phyloP scores from a whole-genome alignment of 2,797 vertebrate species.

The Acomys russatus region DNA sequence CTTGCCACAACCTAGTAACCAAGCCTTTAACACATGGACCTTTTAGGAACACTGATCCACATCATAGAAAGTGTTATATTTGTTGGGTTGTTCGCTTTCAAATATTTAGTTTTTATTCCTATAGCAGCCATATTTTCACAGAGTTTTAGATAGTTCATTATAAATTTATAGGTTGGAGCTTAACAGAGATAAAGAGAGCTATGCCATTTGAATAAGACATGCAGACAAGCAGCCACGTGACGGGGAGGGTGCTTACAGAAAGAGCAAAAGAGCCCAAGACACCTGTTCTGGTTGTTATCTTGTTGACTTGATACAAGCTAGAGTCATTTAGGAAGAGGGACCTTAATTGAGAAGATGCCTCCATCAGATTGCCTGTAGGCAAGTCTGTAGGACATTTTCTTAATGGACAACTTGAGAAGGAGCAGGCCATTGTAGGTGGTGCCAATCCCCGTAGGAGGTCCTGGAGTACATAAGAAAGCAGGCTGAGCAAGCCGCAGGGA shows the following conservation, averaged over 20 bases:
- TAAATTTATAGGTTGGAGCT: neutral
- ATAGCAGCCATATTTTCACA: neutral
- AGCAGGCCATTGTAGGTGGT: neutral
- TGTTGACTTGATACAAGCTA: neutral
- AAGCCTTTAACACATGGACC: too few species aligned
- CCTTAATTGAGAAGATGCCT: neutral
- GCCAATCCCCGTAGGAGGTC: neutral
- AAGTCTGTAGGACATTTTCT: neutral
- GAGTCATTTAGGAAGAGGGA: neutral
- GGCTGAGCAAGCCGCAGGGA: neutral
- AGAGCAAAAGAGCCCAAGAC: too few species aligned
- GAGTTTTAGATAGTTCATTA: neutral
- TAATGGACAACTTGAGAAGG: neutral
- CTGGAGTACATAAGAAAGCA: neutral
- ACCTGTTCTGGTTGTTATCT: neutral
- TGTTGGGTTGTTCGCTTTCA: neutral
- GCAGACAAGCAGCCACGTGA: neutral
- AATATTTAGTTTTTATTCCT: slow-evolving; percentile 24
- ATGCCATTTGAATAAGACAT: neutral
- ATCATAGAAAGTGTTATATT: slow-evolving; percentile 1
- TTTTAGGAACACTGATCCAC: neutral
- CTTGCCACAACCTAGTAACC: neutral
- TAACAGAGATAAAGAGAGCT: neutral
- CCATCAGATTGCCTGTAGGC: neutral
- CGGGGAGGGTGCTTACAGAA: neutral